Evolutionary conservation across 2,113 vertebrate species (phyloP).

Genomic region (Calypte anna): DNA sequence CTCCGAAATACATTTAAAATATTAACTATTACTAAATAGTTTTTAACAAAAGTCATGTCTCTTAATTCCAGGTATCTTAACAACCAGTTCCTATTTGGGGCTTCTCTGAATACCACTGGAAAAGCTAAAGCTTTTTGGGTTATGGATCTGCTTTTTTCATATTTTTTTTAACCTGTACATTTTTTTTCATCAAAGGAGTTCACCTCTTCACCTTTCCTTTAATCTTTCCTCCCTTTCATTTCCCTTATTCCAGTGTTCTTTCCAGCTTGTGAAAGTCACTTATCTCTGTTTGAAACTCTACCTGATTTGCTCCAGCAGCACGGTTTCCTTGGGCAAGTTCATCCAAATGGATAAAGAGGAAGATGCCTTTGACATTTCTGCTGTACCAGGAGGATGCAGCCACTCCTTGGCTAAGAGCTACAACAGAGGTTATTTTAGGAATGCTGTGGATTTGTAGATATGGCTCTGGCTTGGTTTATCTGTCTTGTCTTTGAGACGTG

Average conservation of each 20-base stretch:
- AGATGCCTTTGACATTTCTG: constrained; percentile 58
- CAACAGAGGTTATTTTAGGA: constrained; percentile 62
- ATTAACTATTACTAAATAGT: neutral
- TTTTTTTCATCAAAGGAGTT: constrained; percentile 58
- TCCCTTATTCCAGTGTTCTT: constrained; percentile 28
- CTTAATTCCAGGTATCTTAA: neutral
- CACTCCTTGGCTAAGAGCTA: neutral
- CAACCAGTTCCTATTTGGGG: neutral
- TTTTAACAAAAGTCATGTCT: neutral
- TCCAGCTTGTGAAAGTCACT: constrained; percentile 48
- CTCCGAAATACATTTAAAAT: neutral
- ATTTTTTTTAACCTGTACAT: constrained; percentile 38
- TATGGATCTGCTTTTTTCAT: neutral
- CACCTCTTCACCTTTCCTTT: constrained; percentile 67
- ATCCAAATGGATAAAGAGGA: constrained; percentile 42
- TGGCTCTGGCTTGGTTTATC: neutral
- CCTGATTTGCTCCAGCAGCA: constrained; percentile 48
- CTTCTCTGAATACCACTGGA: neutral
- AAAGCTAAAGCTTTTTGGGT: neutral
- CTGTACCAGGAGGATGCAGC: constrained; percentile 16
- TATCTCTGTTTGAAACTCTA: constrained; percentile 63
- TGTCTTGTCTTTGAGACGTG: neutral
- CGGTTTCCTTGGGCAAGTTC: constrained; percentile 21
- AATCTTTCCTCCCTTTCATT: constrained; percentile 63
- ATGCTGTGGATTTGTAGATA: constrained; percentile 16